Percentiles rank a stretch among this genome's conserved stretches.
phyloP scores from a whole-genome alignment of 2,888 invertebrate species.

The Ischnus inquisitorius region DNA sequence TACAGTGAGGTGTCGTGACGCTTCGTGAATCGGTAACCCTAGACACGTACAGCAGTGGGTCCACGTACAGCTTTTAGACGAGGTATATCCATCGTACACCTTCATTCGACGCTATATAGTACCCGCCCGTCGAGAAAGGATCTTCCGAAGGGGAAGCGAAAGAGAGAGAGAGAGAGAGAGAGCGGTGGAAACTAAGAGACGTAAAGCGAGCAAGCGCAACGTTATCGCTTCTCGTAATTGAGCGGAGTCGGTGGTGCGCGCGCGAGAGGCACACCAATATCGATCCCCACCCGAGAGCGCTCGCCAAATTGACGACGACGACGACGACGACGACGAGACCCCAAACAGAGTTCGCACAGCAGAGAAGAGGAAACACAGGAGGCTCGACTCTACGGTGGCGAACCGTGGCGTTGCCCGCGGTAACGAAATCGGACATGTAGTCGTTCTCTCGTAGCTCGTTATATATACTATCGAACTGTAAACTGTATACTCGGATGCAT shows the following conservation, averaged over 20 bases:
- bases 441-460: neutral
- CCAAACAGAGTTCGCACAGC: slow-evolving; percentile 41
- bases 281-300: slow-evolving; percentile 46
- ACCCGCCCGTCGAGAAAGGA: slow-evolving; percentile 17
- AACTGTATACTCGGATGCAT: neutral
- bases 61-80: slow-evolving; percentile 35
- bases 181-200: neutral
- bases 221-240: slow-evolving; percentile 63
- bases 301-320: slow-evolving; percentile 64
- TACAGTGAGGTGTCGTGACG: slow-evolving; percentile 7
- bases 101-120: slow-evolving; percentile 11
- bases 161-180: slow-evolving; percentile 2
- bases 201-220: slow-evolving; percentile 46
- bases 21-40: slow-evolving; percentile 36
- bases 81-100: neutral
- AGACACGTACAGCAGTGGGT: slow-evolving; percentile 48
- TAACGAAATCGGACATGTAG: slow-evolving; percentile 66
- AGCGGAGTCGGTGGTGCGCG: slow-evolving; percentile 42
- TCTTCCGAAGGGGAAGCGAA: slow-evolving; percentile 5
- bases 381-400: slow-evolving; percentile 43
- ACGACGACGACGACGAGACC: slow-evolving; percentile 60
- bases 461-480: neutral
- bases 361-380: slow-evolving; percentile 10
- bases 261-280: slow-evolving; percentile 51
- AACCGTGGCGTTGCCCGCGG: slow-evolving; percentile 70